Conservation (phyloP, 2,888 invertebrate species). For the Hydroisotoma schaefferi region DNA sequence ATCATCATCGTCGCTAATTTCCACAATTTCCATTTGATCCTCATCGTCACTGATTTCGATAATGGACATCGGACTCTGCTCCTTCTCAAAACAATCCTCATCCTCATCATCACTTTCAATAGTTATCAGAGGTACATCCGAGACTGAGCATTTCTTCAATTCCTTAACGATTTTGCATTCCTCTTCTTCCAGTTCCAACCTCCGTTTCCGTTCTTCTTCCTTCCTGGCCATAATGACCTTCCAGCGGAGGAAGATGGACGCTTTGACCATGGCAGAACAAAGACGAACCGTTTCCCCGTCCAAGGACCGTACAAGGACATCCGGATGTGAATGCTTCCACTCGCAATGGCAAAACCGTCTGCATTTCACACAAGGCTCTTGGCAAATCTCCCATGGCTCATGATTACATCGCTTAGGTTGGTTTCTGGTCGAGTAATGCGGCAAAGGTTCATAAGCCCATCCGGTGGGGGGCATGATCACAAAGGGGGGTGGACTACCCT, state of each 20-base stretch:
- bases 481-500: too few species aligned
- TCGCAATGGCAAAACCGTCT: conserved; percentile 20
- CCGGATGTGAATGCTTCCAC: conserved; percentile 5
- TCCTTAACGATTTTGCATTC: background rate
- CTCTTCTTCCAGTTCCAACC: background rate
- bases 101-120: background rate
- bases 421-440: too few species aligned
- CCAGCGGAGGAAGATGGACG: background rate
- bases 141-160: too few species aligned
- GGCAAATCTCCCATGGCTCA: background rate
- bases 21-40: background rate
- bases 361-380: conserved; percentile 15
- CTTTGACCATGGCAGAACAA: conserved; percentile 12
- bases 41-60: background rate
- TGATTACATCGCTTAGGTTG: too few species aligned
- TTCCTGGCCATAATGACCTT: background rate
- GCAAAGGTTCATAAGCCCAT: too few species aligned
- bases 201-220: background rate
- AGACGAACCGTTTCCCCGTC: conserved; percentile 21
- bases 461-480: too few species aligned
- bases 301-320: conserved; percentile 19
- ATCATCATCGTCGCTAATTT: background rate
- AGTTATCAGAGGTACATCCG: background rate
- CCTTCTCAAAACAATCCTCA: background rate
- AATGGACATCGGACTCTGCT: background rate